Evolutionary conservation across 2,113 vertebrate genomes (phyloP), one percentile per base, ranked within the genome.

Genomic region (Chascanopsetta lugubris): DNA sequence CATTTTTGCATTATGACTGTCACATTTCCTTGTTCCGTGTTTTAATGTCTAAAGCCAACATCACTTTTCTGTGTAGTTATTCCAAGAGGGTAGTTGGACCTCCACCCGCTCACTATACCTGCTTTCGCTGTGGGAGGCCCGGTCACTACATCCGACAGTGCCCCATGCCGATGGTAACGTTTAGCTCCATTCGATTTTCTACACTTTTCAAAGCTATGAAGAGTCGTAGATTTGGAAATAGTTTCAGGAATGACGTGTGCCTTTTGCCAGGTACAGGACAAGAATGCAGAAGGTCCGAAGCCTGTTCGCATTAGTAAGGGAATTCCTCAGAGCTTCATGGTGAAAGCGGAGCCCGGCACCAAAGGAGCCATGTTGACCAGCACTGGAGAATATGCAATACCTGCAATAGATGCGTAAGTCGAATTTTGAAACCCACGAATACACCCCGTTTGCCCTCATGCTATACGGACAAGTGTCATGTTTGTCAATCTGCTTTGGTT

Each of bases 351-450:
- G 57, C 97, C 97, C 1, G 97, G 96, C 46, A 95, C 96, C 42
- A 99, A 97, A 83, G 97, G 97, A 70, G 97, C 96, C 79, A 99
- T 99, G 97, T 90, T 99, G 62, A 99, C 97, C 30, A 99, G 97
- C 91, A 98, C 97, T 6, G 97, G 97, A 61, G 96, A 96, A 92
- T 99, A 98, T 0, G 97, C 97, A 0, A 98, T 99, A 80, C 97
- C 97, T 1, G 98, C 96, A 4, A 99, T 99, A 48, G 96, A 99
- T 76, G 97, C 96, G 97, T 99, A 92, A 83, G 97, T 87, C 20
- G 24, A n/a, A 4, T n/a, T n/a, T n/a, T n/a, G 2, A 15, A 26
- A n/a, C 9, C 1, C 18, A 20, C 30, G 54, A 46, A 51, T n/a
- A 21, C 32, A 32, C n/a, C 4, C 5, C 2, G 1, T 46, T 20